phyloP scores from a whole-genome alignment of 2,113 vertebrate species.

The Neodon shergylaensis region DNA sequence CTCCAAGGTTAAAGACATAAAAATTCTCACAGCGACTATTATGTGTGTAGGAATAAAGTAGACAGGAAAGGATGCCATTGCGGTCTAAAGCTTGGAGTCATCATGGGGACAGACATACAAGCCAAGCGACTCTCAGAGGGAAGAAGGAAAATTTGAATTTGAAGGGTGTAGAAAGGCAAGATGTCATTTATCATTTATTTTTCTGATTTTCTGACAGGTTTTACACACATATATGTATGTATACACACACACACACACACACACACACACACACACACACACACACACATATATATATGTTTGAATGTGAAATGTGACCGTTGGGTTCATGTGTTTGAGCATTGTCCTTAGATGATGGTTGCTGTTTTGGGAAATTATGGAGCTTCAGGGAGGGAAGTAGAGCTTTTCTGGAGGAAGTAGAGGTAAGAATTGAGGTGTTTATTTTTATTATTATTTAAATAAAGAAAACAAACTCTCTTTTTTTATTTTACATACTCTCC shows the following conservation, averaged over 20 bases:
- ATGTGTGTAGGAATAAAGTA: not conserved
- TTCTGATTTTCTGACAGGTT: not conserved
- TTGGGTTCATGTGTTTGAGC: not conserved
- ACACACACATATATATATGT: not conserved
- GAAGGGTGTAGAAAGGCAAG: not conserved
- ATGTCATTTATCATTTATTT: not conserved
- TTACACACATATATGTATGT: too few species aligned
- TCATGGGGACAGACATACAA: not conserved
- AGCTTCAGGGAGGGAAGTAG: not conserved
- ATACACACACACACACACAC: too few species aligned
- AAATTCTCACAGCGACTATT: not conserved
- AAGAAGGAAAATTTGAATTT: not conserved
- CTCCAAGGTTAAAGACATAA: not conserved
- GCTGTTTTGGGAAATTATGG: not conserved
- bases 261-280: too few species aligned
- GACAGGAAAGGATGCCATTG: not conserved
- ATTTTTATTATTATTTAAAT: too few species aligned
- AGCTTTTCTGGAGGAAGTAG: not conserved
- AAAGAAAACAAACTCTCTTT: too few species aligned
- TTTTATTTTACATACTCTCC: too few species aligned
- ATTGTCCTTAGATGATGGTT: not conserved
- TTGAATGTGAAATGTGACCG: not conserved
- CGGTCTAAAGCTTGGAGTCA: not conserved
- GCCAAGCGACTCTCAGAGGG: too few species aligned
- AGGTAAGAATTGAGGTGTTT: too few species aligned